Evolutionary conservation across 1,140 invertebrate genomes (phyloP), one percentile per base, ranked within the genome.

Genomic region (Radopholus similis): DNA sequence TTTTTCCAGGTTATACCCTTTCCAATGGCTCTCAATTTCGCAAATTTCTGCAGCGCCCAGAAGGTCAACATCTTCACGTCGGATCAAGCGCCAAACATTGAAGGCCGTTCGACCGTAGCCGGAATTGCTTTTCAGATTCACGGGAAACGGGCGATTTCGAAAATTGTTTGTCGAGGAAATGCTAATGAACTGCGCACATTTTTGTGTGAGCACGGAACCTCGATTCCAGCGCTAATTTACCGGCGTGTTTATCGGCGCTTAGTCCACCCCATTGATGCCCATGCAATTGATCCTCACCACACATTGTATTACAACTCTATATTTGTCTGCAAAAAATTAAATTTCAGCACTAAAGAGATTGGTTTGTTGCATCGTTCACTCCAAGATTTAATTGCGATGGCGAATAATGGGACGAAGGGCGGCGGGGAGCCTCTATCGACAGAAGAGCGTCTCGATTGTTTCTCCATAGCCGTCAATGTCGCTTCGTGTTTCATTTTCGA

Each of bases 91-190:
- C 28, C 58, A 21, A 51, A 11, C 15, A 34, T 47, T 23, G 58
- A 62, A 35, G 35, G 26, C 6, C 62, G 66, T 54, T 37, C 64
- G 13, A 35, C 23, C 28, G 38, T 42, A 26, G 47, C 59, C 15
- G 66, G 66, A 23, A 34, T 68, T n/a, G 56, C 55, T 13, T 68
- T 63, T 42, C 58, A 28, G 18, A 15, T 65, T 5, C 44, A 65
- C 32, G 66, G 55, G 4, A 28, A 30, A n/a, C 42, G 23, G 15
- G 49, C 66, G 26, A 68, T 68, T 38, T 38, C 23, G 34, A 51
- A 53, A 37, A 56, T 68, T 49, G 28, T 62, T n/a, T 38, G n/a
- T 34, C 28, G 30, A 38, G 13, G 35, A 40, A 28, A 49, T 18
- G 11, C 40, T 47, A 40, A 40, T 18, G 49, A 62, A 30, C 9